phyloP scores from a whole-genome alignment of 2,113 vertebrate genomes.

The Brachypteracias leptosomus region DNA sequence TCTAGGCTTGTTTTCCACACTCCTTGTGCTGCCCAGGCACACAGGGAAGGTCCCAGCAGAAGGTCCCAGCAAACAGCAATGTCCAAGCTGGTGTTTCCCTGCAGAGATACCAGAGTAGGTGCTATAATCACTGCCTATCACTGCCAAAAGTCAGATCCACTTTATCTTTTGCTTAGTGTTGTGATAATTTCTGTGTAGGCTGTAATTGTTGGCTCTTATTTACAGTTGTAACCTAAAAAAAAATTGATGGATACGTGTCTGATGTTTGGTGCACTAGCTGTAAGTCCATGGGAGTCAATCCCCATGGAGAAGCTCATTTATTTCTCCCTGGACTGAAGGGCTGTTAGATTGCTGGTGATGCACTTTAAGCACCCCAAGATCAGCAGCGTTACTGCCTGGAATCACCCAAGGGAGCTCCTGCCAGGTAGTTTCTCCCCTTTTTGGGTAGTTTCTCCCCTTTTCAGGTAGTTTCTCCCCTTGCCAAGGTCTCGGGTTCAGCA shows the following conservation, averaged over 20 bases:
- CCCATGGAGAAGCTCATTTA: not conserved
- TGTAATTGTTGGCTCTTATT: not conserved
- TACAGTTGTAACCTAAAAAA: not conserved
- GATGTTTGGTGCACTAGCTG: not conserved
- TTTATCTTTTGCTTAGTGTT: not conserved
- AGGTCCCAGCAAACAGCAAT: not conserved
- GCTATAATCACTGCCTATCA: not conserved
- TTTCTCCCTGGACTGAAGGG: not conserved
- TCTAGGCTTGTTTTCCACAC: not conserved
- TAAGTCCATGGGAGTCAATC: not conserved
- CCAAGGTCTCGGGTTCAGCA: not conserved
- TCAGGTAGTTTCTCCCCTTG: not conserved
- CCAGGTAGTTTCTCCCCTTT: not conserved
- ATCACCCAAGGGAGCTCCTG: not conserved
- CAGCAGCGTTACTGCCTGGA: not conserved
- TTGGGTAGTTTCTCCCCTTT: not conserved
- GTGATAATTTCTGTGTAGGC: not conserved
- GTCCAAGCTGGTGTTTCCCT: not conserved
- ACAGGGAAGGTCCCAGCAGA: not conserved
- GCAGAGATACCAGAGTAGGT: not conserved
- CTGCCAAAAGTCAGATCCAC: not conserved
- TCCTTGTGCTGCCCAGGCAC: not conserved
- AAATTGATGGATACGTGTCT: accelerated
- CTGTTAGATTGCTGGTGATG: not conserved
- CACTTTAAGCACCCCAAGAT: not conserved